phyloP scores from a whole-genome alignment of 2,113 vertebrate species.

The Thryonomys swinderianus region DNA sequence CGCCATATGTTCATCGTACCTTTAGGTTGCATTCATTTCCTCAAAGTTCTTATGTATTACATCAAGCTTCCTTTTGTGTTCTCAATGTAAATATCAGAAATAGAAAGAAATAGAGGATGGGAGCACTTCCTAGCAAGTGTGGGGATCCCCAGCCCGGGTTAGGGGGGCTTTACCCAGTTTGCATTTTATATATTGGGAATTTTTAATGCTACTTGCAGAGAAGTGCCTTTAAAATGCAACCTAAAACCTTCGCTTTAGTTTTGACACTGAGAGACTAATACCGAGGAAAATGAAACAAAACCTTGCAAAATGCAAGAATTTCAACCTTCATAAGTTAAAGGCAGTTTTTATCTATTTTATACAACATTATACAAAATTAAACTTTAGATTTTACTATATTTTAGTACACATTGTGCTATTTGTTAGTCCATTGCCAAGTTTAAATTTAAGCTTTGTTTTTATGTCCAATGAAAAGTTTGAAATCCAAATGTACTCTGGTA shows the following conservation, averaged over 20 bases:
- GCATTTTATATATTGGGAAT: background rate
- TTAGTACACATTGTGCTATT: background rate
- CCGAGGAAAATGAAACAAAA: background rate
- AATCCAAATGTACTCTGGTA: background rate
- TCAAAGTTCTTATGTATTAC: background rate
- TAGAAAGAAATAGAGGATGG: background rate
- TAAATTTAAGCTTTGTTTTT: conserved; percentile 17
- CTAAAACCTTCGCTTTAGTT: background rate
- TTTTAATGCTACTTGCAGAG: background rate
- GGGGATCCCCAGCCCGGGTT: background rate
- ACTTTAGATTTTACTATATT: background rate
- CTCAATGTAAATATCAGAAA: background rate
- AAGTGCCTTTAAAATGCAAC: conserved; percentile 22
- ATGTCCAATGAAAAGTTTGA: background rate
- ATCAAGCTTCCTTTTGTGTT: background rate
- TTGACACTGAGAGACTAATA: background rate
- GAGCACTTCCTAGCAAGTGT: background rate
- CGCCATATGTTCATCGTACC: background rate
- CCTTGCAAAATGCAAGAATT: background rate
- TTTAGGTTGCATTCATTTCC: background rate
- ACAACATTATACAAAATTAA: conserved; percentile 5
- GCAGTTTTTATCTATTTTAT: background rate
- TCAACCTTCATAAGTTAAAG: background rate
- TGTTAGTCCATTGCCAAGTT: background rate
- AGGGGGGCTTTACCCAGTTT: background rate